These are phyloP conservation scores for Cynoglossus semilaevis DNA, from an alignment of 2,113 vertebrate species.

Conservation along the genomic window DNA sequence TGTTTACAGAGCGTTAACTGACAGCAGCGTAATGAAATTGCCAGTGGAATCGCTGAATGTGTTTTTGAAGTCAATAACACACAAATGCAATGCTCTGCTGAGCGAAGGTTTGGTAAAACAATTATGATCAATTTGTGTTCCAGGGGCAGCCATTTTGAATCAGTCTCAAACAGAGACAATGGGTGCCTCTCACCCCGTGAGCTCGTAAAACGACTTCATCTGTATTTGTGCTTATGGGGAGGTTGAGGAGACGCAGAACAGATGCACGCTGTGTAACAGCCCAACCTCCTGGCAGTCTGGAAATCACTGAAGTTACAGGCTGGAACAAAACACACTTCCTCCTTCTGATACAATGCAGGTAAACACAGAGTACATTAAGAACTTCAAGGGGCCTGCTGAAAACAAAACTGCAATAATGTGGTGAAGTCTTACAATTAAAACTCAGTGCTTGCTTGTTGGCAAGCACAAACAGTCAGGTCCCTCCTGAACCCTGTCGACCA, in stretches of 20 bases:
- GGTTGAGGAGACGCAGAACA: constrained; percentile 58
- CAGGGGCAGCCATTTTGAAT: constrained; percentile 70
- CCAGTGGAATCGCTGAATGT: constrained; percentile 66
- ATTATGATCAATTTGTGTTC: constrained; percentile 75
- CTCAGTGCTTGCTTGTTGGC: constrained; percentile 6
- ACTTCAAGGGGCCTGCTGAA: constrained; percentile 5
- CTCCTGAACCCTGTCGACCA: constrained; percentile 16
- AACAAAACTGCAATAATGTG: background rate
- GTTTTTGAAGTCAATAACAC: constrained; percentile 78
- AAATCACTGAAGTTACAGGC: constrained; percentile 30
- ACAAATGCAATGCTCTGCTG: constrained; percentile 71
- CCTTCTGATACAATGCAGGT: constrained; percentile 18
- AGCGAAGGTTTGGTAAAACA: constrained; percentile 72
- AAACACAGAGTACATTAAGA: background rate
- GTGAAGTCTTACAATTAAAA: background rate
- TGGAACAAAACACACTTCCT: constrained; percentile 39
- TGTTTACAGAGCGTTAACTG: constrained; percentile 69
- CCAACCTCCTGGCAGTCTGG: constrained; percentile 40
- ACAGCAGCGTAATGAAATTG: constrained; percentile 73
- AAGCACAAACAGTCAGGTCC: background rate
- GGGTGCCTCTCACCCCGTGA: constrained; percentile 52
- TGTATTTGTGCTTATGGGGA: constrained; percentile 64
- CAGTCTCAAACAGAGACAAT: constrained; percentile 72
- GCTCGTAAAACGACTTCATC: constrained; percentile 68
- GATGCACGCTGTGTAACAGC: constrained; percentile 63